Evolutionary conservation across 2,113 vertebrate species (phyloP).

Genomic region (Pterocles orientalis): DNA sequence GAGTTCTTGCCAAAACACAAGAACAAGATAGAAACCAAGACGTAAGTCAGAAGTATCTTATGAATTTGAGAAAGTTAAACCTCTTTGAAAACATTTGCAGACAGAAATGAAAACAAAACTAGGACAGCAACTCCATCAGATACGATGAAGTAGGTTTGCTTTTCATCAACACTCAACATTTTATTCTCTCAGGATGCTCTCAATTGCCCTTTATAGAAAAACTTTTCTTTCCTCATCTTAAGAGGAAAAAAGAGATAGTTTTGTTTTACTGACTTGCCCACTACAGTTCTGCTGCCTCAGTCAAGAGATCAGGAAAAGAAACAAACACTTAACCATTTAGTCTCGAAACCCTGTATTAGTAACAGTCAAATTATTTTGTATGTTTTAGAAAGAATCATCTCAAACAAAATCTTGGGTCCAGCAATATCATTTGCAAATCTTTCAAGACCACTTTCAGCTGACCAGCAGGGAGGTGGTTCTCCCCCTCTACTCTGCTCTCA

Average conservation of each 20-base stretch:
- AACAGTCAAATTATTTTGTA: background rate
- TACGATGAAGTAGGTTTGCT: background rate
- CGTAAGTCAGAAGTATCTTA: background rate
- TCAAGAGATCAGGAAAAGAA: background rate
- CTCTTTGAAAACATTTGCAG: background rate
- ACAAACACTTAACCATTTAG: background rate
- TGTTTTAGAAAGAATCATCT: background rate
- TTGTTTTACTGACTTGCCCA: background rate
- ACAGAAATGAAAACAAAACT: background rate
- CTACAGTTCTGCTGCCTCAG: background rate
- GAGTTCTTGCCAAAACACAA: background rate
- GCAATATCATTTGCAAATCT: background rate
- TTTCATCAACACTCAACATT: background rate
- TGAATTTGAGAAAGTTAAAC: background rate
- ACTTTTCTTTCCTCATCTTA: background rate
- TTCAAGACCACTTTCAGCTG: background rate
- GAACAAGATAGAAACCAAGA: background rate
- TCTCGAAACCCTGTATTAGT: background rate
- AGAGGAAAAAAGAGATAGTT: background rate
- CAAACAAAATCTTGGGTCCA: background rate
- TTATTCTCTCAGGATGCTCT: background rate
- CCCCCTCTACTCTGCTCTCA: no score
- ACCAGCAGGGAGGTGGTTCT: no score
- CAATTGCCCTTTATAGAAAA: background rate
- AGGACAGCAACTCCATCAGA: background rate